A percentile compares a stretch with the other conserved stretches of the same genome.
These are phyloP conservation scores for Ceyx melanurus DNA, from an alignment of 2,113 vertebrate species.

Conservation along the genomic window DNA sequence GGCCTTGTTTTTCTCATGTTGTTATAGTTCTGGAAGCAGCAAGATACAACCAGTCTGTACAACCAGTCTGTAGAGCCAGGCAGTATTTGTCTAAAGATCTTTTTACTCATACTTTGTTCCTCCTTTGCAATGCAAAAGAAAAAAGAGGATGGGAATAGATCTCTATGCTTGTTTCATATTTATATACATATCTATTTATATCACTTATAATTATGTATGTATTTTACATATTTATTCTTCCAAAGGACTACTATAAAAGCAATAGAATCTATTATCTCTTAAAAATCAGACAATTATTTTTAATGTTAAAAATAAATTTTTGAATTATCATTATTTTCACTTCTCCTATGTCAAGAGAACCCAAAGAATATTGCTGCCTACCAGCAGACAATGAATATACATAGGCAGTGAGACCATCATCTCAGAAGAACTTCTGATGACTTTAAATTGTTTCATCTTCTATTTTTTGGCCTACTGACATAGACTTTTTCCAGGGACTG, in stretches of 20 bases:
- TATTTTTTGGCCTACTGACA: neutral
- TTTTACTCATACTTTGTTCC: neutral
- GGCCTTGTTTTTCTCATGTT: neutral
- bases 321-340: neutral
- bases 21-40: neutral
- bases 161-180: neutral
- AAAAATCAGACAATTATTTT: neutral
- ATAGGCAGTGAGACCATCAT: neutral
- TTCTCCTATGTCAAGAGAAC: neutral
- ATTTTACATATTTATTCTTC: neutral
- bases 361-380: neutral
- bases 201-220: neutral
- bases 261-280: neutral
- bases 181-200: neutral
- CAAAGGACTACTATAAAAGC: neutral
- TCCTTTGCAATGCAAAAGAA: constrained; percentile 26
- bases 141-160: neutral
- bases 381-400: neutral
- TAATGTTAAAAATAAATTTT: neutral
- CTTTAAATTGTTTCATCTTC: neutral
- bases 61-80: neutral
- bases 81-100: neutral
- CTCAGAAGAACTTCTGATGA: neutral
- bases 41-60: neutral
- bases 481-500: neutral